Evolutionary conservation across 2,888 invertebrate species (phyloP).

Genomic region (Oasisia sp.): DNA sequence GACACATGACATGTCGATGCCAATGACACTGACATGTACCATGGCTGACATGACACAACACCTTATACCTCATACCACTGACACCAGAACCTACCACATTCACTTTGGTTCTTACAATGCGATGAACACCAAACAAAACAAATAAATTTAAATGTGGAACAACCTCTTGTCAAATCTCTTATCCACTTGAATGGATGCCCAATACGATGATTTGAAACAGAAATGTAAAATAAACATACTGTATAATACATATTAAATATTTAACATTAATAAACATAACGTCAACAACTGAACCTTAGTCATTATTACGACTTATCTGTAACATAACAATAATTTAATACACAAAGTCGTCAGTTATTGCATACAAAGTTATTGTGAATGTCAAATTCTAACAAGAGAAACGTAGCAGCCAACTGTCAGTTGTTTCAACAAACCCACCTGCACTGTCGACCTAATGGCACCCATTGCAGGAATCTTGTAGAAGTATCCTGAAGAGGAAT

Average conservation of each 20-base stretch:
- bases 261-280: background rate
- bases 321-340: background rate
- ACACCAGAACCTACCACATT: background rate
- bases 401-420: background rate
- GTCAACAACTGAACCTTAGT: background rate
- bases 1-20: background rate
- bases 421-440: conserved; percentile 63
- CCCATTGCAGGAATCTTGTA: conserved; percentile 68
- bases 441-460: conserved; percentile 67
- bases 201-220: too few species aligned
- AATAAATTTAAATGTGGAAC: background rate
- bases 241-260: background rate
- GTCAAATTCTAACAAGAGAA: background rate
- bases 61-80: background rate
- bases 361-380: background rate
- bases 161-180: too few species aligned
- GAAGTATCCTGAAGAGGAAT: conserved; percentile 61
- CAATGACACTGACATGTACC: background rate
- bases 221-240: background rate
- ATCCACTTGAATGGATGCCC: too few species aligned
- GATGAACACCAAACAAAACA: background rate
- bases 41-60: background rate
- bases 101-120: background rate
- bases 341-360: background rate
- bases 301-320: background rate